Evolutionary conservation across 2,797 vertebrate genomes (phyloP), one percentile per base, ranked within the genome.

Genomic region (Semaprochilodus insignis): DNA sequence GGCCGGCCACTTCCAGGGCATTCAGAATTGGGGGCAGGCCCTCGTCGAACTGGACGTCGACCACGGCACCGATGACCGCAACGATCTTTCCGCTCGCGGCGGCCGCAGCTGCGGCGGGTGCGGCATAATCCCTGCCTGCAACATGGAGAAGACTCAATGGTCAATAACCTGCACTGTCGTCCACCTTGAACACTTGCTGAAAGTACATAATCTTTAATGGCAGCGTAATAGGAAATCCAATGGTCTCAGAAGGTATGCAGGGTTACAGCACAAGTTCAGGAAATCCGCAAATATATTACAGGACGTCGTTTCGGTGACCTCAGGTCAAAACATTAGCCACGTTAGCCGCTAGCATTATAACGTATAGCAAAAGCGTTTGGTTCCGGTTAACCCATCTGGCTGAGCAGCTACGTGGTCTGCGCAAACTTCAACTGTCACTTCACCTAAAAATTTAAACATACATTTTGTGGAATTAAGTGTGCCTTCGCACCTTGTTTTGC

Each of bases 41-140:
- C 83, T 97, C 98, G 19, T 99, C 97, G 78, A 99, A 99, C 94
- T 99, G 97, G 87, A 99, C 98, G 23, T 99, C 98, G 67, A 99
- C 98, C 52, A 99, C 98, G 8, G 97, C 98, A 0, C 98, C 98
- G 80, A 99, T 99, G 88, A 99, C 97, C 0, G 98, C 98, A 84
- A 98, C 97, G 75, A 99, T 99, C 48, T 95, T 96, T 0, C 97
- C 98, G 0, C 71, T 87, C 75, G 74, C 81, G 16, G 78, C 77
- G 73, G 78, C 90, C 0, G 95, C 88, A 0, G 97, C 95, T 0
- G 96, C 93, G 0, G 96, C 91, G 21, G 96, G 96, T 0, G 96
- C 95, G 0, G 92, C 97, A 97, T 99, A 98, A 69, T 96, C 95
- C 85, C 97, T 94, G 14, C 95, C 98, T 99, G 92, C 34, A 7